phyloP scores from a whole-genome alignment of 2,888 invertebrate species.

The Drosophila flavopinicola region DNA sequence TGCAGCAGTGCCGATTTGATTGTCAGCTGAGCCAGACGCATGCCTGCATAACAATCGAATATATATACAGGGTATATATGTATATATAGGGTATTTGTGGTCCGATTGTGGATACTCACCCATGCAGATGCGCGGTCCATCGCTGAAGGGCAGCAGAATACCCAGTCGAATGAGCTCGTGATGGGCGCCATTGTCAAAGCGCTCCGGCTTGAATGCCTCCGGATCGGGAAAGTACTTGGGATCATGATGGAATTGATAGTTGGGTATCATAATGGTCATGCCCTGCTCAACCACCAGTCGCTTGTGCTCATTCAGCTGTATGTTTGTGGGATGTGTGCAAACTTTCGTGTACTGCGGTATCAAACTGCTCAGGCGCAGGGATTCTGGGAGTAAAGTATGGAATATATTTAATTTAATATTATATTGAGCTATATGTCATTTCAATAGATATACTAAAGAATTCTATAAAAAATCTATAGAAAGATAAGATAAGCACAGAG shows the following conservation, averaged over 20 bases:
- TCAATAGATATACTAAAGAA: too few species aligned
- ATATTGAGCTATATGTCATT: too few species aligned
- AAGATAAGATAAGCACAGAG: too few species aligned
- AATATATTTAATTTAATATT: not conserved
- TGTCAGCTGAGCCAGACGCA: slow-evolving; percentile 67
- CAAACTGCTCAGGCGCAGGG: slow-evolving; percentile 73
- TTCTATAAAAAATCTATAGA: too few species aligned
- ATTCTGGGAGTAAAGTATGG: slow-evolving; percentile 48
- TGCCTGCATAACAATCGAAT: slow-evolving; percentile 43
- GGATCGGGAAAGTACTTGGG: slow-evolving; percentile 71
- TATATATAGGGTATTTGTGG: not conserved
- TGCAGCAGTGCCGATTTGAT: slow-evolving; percentile 67
- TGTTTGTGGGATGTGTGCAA: slow-evolving; percentile 63
- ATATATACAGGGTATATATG: not conserved
- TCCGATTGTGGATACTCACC: slow-evolving; percentile 49
- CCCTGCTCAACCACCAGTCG: slow-evolving; percentile 68
- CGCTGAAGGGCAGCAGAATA: slow-evolving; percentile 79
- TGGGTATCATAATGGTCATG: slow-evolving; percentile 78
- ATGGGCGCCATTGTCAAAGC: slow-evolving; percentile 73
- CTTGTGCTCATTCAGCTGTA: slow-evolving; percentile 56
- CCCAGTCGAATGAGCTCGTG: slow-evolving; percentile 69
- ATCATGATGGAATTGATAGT: slow-evolving; percentile 82
- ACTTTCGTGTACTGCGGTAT: slow-evolving; percentile 68
- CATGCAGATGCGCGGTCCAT: slow-evolving; percentile 81
- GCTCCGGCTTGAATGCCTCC: slow-evolving; percentile 73